Evolutionary conservation across 2,113 vertebrate genomes (phyloP).

Genomic region (Lophura nycthemera): DNA sequence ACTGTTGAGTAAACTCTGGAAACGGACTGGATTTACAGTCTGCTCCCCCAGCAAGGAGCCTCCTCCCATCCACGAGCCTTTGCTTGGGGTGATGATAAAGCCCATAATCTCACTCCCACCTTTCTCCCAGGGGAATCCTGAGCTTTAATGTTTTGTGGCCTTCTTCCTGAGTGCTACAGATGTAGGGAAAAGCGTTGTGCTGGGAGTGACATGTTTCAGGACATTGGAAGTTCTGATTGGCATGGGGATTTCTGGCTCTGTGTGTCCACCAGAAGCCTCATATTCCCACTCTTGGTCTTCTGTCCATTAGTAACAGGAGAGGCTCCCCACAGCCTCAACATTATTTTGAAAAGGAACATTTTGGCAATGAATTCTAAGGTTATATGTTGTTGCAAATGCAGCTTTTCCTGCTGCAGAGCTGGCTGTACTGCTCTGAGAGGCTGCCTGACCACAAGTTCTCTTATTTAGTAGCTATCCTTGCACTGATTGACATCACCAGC

Average conservation of each 20-base stretch:
- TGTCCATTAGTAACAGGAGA: not conserved
- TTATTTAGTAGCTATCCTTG: not conserved
- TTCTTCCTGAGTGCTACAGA: not conserved
- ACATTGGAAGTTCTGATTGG: not conserved
- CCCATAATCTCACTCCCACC: not conserved
- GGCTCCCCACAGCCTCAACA: not conserved
- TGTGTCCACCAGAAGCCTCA: not conserved
- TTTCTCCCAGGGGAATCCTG: not conserved
- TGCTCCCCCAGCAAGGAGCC: constrained; percentile 28
- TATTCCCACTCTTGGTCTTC: not conserved
- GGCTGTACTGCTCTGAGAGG: not conserved
- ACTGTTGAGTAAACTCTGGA: constrained; percentile 77
- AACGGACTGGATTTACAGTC: constrained; percentile 71
- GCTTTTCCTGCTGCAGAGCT: not conserved
- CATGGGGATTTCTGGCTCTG: not conserved
- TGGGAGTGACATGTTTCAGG: not conserved
- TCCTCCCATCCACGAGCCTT: constrained; percentile 33
- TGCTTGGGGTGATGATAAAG: not conserved
- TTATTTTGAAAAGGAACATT: not conserved
- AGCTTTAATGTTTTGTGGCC: not conserved
- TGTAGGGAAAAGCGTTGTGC: not conserved
- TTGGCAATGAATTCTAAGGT: not conserved
- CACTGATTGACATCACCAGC: not conserved
- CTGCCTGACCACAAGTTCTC: not conserved
- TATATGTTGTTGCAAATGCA: not conserved